Percentiles rank a stretch among this genome's conserved stretches.
phyloP scores from a whole-genome alignment of 2,113 vertebrate species.

The Morphnarchus princeps region DNA sequence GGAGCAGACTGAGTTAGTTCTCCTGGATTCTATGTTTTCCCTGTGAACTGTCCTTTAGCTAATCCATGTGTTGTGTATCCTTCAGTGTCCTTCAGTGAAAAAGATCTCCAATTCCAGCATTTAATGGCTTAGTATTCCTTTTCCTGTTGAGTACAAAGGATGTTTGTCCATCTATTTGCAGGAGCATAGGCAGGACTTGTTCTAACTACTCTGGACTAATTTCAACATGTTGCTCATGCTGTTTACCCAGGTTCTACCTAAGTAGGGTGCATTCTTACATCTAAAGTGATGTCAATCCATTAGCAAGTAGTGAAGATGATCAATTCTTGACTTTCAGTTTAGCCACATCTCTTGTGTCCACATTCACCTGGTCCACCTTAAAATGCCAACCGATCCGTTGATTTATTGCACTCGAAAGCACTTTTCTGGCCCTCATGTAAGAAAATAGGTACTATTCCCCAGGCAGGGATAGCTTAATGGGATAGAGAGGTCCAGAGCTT shows the following conservation, averaged over 20 bases:
- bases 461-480: background rate
- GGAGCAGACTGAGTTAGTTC: background rate
- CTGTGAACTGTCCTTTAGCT: background rate
- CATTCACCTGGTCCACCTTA: background rate
- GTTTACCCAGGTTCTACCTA: background rate
- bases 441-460: background rate
- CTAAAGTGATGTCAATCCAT: background rate
- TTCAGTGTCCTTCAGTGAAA: background rate
- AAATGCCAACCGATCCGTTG: background rate
- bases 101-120: background rate
- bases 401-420: background rate
- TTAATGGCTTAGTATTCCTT: background rate
- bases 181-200: background rate
- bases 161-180: background rate
- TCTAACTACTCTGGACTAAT: background rate
- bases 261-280: background rate
- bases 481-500: background rate
- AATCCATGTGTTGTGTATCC: background rate
- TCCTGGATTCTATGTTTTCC: background rate
- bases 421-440: background rate
- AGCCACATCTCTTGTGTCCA: background rate
- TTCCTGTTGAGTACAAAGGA: background rate
- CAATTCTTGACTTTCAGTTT: background rate
- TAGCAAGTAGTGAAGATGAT: background rate
- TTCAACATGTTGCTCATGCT: background rate